Evolutionary conservation across 1,140 invertebrate genomes (phyloP), one percentile per base, ranked within the genome.

Genomic region (Halesus radiatus): DNA sequence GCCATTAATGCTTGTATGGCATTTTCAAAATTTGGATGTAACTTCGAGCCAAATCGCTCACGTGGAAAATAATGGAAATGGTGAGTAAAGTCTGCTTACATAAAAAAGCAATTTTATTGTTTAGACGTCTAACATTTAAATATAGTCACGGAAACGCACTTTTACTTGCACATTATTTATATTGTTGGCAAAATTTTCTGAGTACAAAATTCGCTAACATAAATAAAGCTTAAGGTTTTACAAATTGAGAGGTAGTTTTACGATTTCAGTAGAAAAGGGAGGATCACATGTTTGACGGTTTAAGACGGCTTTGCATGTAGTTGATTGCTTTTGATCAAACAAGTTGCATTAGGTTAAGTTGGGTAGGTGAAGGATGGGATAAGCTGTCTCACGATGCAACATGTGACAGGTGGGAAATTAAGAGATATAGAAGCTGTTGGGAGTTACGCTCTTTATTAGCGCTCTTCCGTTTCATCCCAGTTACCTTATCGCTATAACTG

Each of bases 371-470:
- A 10, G 37, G 8, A 3, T 45, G 37, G 10, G 5, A 45, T 45
- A 45, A 45, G 37, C 64, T n/a, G 64, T 20, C 18, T 50, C 10
- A 68, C 32, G 64, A 68, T 68, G 64, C 64, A 68, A 68, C 64
- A 68, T 68, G 64, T 68, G 64, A 68, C 64, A 68, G 64, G 64
- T 68, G 64, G 26, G 26, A 68, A 68, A 68, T 68, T 68, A 45
- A 68, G 64, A 68, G 64, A 32, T 68, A 20, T 20, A 45, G 37
- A 45, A 45, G 37, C 37, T 45, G 37, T 45, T 45, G 8, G 10
- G 37, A 45, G 37, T 45, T 45, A 13, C 8, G 37, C 37, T 45
- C 37, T 45, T 45, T 45, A 45, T 45, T 45, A 45, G 10, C 37
- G 37, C 37, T 13, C 37, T 45, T 45, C 37, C 32, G 32, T 45